These are phyloP conservation scores for Pelodytes ibericus DNA, from an alignment of 2,797 vertebrate genomes.

Conservation along the genomic window DNA sequence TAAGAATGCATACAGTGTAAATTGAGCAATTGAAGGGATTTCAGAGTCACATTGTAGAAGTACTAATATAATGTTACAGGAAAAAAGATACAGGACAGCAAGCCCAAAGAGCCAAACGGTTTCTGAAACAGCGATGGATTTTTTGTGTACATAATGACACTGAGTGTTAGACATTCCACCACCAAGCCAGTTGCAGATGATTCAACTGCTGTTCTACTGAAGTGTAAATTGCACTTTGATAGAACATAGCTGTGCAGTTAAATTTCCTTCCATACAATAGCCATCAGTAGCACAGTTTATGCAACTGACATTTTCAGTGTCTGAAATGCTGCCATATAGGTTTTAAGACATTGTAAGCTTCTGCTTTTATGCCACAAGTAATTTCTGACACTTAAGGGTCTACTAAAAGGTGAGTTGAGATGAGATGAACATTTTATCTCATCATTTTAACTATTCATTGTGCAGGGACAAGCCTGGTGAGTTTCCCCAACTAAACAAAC, in stretches of 20 bases:
- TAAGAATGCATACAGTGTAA: slow-evolving; percentile 20
- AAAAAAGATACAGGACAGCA: slow-evolving; percentile 2
- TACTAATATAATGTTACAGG: slow-evolving; percentile 2
- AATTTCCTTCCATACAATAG: background rate
- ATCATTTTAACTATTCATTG: too few relatives aligned
- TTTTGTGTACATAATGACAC: background rate
- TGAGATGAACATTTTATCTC: too few relatives aligned
- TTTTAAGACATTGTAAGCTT: background rate
- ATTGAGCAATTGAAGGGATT: slow-evolving; percentile 21
- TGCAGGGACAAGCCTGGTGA: too few relatives aligned
- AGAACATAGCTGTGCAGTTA: background rate
- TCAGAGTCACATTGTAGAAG: slow-evolving; percentile 4
- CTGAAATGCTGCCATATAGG: background rate
- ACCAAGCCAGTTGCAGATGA: background rate
- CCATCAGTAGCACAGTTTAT: background rate
- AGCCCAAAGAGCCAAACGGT: background rate
- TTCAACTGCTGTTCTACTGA: background rate
- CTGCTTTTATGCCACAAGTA: background rate
- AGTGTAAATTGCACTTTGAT: background rate
- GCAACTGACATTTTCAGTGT: background rate
- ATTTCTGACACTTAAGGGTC: too few relatives aligned
- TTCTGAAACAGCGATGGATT: background rate
- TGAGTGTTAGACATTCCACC: background rate
- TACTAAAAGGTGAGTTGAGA: too few relatives aligned
- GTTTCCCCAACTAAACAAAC: too few relatives aligned